Conservation (phyloP, 30 jellyfish, hydroid and myxozoan species). For the Turritopsis dohrnii region DNA sequence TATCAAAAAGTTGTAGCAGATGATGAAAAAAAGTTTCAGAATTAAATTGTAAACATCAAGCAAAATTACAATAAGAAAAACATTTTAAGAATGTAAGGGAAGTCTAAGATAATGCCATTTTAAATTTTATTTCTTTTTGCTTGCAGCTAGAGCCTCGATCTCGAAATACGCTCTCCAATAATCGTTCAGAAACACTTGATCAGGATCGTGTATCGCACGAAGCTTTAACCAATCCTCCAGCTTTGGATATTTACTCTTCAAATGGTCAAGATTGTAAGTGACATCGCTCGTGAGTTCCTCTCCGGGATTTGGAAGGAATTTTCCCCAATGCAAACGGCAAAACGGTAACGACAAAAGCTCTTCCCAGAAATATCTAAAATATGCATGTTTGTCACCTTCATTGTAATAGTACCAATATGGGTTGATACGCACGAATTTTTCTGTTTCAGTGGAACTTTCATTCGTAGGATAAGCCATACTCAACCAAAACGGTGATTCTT, state of each 20-base stretch:
- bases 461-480: constrained; percentile 1
- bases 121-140: too few relatives aligned
- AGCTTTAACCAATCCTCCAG: background rate
- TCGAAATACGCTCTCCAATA: constrained; percentile 13
- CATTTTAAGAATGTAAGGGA: too few relatives aligned
- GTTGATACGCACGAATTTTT: background rate
- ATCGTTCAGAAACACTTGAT: constrained; percentile 6
- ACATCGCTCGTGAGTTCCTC: background rate
- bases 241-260: background rate
- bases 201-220: constrained; percentile 8
- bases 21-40: too few relatives aligned
- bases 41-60: too few relatives aligned
- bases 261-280: background rate
- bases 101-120: too few relatives aligned
- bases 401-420: constrained; percentile 23
- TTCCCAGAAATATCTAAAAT: background rate
- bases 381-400: background rate
- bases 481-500: constrained; percentile 10
- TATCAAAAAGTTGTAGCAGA: too few relatives aligned
- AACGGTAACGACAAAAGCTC: background rate
- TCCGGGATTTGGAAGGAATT: background rate
- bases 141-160: too few relatives aligned
- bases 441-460: background rate
- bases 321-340: constrained; percentile 20
- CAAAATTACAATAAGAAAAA: too few relatives aligned